Evolutionary conservation across 2,797 vertebrate genomes (phyloP).

Genomic region (Hipposideros larvatus): DNA sequence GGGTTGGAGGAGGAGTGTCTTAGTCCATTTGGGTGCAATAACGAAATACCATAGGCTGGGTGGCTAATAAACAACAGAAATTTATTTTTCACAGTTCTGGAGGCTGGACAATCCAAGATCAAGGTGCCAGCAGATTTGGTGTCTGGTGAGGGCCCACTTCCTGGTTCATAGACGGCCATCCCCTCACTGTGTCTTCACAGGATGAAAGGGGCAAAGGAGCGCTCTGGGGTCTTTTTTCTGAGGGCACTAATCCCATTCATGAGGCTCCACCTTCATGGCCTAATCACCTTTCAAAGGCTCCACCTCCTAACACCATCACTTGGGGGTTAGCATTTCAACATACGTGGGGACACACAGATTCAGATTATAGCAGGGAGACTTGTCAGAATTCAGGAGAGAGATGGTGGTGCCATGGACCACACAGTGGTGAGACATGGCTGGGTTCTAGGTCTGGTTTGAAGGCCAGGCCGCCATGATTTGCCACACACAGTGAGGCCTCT

Average conservation of each 20-base stretch:
- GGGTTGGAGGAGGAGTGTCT: not conserved
- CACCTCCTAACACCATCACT: not conserved
- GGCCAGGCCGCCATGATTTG: not conserved
- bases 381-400: not conserved
- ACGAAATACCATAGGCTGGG: not conserved
- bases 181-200: not conserved
- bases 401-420: rapidly evolving
- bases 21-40: not conserved
- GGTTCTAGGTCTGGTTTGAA: not conserved
- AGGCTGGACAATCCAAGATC: not conserved
- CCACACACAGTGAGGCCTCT: not conserved
- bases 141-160: not conserved
- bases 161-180: not conserved
- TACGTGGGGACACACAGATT: not conserved
- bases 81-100: not conserved
- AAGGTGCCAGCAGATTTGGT: not conserved
- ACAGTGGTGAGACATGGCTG: not conserved
- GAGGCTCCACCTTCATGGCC: not conserved
- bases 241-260: not conserved
- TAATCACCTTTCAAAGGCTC: not conserved
- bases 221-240: not conserved
- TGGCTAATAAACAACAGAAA: not conserved
- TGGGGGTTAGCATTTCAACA: not conserved
- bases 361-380: not conserved
- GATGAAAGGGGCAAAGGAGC: not conserved